These are phyloP conservation scores for Drosophila bocki DNA, from an alignment of 1,140 invertebrate genomes.

Conservation along the genomic window DNA sequence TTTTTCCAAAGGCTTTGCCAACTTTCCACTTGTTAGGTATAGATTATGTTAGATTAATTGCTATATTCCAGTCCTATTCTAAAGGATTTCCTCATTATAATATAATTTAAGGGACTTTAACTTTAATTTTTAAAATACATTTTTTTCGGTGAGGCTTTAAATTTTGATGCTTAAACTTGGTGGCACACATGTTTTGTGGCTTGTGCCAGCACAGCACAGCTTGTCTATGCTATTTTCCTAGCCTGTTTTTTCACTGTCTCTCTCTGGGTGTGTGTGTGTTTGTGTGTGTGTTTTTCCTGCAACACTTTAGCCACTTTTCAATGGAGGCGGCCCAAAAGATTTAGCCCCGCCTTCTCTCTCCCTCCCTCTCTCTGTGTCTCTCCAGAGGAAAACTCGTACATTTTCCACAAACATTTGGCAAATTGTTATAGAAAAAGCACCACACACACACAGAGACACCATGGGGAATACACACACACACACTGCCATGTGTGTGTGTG, in stretches of 20 bases:
- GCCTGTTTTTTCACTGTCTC: not conserved
- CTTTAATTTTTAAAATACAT: constrained; percentile 1
- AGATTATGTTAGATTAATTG: constrained; percentile 39
- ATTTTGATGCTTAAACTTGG: constrained; percentile 20
- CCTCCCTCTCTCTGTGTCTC: not conserved
- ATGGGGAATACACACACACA: constrained; percentile 40
- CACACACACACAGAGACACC: constrained; percentile 16
- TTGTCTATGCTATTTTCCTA: constrained; percentile 35
- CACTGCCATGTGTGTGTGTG: constrained; percentile 10
- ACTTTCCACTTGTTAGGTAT: constrained; percentile 15
- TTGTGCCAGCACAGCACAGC: constrained; percentile 9
- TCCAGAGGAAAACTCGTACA: constrained; percentile 58
- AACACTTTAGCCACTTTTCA: constrained; percentile 72
- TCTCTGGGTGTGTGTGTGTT: no score
- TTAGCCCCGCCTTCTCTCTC: constrained; percentile 1
- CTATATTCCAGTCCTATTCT: constrained; percentile 6
- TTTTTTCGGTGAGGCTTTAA: constrained; percentile 15
- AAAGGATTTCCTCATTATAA: not conserved
- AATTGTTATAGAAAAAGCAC: constrained; percentile 71
- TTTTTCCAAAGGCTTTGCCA: constrained; percentile 8
- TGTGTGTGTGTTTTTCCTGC: constrained; percentile 17
- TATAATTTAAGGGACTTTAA: not conserved
- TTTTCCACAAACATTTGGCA: constrained; percentile 71
- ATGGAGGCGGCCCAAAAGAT: constrained; percentile 42
- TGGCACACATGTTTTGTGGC: constrained; percentile 35